Percentiles rank a stretch among this genome's conserved stretches.
phyloP scores from a whole-genome alignment of 2,113 vertebrate genomes.

The Oenanthe oenanthe region DNA sequence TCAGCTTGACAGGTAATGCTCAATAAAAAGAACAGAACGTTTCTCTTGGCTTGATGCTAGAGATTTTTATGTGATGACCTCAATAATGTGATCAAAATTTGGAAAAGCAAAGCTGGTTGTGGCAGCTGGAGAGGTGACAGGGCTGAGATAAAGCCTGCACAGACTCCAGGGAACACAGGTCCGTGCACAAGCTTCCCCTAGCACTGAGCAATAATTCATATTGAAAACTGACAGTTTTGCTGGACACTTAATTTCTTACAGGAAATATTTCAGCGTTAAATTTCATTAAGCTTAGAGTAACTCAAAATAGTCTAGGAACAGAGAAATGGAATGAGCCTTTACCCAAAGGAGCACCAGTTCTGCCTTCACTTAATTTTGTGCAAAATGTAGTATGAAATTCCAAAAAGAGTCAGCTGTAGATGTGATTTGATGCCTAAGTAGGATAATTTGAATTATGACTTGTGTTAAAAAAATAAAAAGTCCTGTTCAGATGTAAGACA shows the following conservation, averaged over 20 bases:
- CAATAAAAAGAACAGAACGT: neutral
- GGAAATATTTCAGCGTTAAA: neutral
- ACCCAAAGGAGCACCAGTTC: neutral
- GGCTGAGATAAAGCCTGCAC: neutral
- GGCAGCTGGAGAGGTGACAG: neutral
- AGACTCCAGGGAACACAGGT: neutral
- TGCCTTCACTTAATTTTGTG: constrained; percentile 2
- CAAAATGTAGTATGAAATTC: neutral
- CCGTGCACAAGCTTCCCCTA: neutral
- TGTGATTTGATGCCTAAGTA: neutral
- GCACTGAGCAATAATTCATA: neutral
- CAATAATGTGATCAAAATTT: neutral
- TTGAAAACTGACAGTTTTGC: neutral
- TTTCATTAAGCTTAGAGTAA: neutral
- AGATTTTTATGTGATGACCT: neutral
- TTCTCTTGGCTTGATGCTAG: neutral
- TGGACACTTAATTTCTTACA: neutral
- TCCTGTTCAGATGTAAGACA: neutral
- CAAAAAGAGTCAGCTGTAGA: neutral
- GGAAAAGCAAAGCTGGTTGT: neutral
- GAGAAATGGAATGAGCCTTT: neutral
- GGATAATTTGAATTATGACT: constrained; percentile 26
- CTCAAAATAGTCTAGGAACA: neutral
- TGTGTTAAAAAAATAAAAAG: constrained; percentile 16
- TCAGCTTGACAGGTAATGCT: neutral